Conservation (phyloP, 2,797 vertebrate genomes). For the Onychomys torridus region DNA sequence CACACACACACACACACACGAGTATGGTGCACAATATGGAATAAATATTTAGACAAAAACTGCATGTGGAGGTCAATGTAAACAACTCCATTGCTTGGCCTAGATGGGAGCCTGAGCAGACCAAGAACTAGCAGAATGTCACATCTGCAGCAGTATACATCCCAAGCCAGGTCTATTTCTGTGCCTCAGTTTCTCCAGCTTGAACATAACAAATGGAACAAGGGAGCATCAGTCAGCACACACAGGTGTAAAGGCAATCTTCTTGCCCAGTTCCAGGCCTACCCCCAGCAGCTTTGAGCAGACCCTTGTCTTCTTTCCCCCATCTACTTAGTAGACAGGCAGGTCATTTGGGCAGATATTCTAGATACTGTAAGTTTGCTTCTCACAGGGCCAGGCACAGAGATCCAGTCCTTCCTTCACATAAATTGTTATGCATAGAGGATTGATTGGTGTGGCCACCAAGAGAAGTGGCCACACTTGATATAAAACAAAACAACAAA, state of each 20-base stretch:
- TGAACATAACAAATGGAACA: not conserved
- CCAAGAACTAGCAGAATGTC: fast-evolving
- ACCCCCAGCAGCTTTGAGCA: not conserved
- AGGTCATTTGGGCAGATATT: not conserved
- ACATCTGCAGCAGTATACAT: not conserved
- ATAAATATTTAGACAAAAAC: not conserved
- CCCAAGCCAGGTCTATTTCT: fast-evolving
- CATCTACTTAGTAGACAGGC: not conserved
- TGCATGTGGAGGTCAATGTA: not conserved
- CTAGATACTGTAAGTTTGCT: not conserved
- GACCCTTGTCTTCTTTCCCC: not conserved
- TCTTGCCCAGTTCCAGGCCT: not conserved
- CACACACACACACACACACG: not conserved
- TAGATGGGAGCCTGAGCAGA: not conserved
- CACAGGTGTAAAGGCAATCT: fast-evolving
- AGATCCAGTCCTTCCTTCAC: not conserved
- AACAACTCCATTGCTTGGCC: too few relatives aligned
- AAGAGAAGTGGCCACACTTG: not conserved
- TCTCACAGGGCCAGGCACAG: not conserved
- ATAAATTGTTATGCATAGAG: not conserved
- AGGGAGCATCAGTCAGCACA: not conserved
- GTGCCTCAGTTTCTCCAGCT: not conserved
- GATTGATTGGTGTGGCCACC: not conserved
- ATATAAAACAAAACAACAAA: not conserved
- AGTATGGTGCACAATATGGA: not conserved